phyloP scores from a whole-genome alignment of 2,888 invertebrate genomes.

The Conus canariensis region DNA sequence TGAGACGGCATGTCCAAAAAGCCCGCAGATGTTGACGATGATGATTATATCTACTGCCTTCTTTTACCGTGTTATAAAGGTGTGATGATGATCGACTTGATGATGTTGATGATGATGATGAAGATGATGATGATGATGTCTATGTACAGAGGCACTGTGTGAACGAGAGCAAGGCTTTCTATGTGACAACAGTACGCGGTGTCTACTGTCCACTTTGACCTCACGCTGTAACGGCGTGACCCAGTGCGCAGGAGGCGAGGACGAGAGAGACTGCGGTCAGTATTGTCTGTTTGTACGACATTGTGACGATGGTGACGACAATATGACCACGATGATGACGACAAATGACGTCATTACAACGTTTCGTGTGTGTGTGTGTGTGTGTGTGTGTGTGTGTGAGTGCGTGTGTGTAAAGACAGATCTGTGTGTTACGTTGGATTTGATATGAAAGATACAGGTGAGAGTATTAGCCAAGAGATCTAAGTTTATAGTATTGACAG shows the following conservation, averaged over 20 bases:
- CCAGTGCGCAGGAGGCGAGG: background rate
- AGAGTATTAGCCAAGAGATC: no score
- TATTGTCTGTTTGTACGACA: background rate
- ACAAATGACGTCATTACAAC: no score
- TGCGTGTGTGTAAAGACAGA: background rate
- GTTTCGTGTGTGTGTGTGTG: background rate
- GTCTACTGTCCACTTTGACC: background rate
- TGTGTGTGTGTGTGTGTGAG: conserved; percentile 8
- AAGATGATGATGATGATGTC: background rate
- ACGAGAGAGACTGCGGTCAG: background rate
- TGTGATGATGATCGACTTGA: no score
- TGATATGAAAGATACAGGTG: no score
- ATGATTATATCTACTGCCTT: no score
- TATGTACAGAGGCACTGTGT: background rate
- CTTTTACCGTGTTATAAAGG: no score
- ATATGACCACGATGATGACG: no score
- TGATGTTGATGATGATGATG: no score
- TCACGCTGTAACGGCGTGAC: background rate
- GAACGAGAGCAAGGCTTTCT: background rate
- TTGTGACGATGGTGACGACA: background rate
- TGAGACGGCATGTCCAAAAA: no score
- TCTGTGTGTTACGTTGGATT: background rate
- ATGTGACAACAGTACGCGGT: background rate
- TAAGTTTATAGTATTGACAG: no score
- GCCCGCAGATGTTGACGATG: no score